Base-by-base conservation (phyloP, 2,888 invertebrate genomes). In the Schizaphis graminum region DNA sequence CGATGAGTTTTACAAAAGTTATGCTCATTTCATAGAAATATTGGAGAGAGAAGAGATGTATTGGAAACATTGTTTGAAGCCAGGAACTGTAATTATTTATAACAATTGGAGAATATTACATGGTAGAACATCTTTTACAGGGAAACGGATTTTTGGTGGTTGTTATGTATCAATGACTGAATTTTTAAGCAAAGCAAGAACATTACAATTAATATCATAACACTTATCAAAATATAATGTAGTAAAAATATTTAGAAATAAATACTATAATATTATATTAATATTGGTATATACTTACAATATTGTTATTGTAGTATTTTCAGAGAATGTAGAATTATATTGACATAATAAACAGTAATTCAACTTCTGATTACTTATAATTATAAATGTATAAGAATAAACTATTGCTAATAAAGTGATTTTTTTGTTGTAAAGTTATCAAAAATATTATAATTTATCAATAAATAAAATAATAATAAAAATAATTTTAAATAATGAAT, bases 21-120 rank as follows among this genome's bases (percentile, higher is more conserved):
- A 97, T 90, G 96, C 96, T 56, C 96, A 96, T 94, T 96, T 97
- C 90, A 96, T 97, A 28, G 96, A 96, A n/a, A 96, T 96, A 95
- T 96, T 97, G 47, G 96, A 96, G 90, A 96, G 96, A 24, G 95
- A 96, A 0, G 95, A 96, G 2, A 96, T 96, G 95, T 97, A 97
- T 95, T 97, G 97, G 97, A 96, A 96, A 95, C 96, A 97, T 53
- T 97, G 97, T 96, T 95, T 97, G 16, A 95, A 95, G 85, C 98
- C 98, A 94, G 98, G 98, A 47, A 96, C 96, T 28, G 97, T 98
- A 24, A 96, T 98, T 95, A 97, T 97, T 91, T 97, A 98, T 95
- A 98, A 98, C 95, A 98, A 98, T 96, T 98, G 97, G 97, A 96
- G 98, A 93, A 96, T 98, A 2, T 96, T 98, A 3, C 98, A 98